These are phyloP conservation scores for Endomychus coccineus DNA, from an alignment of 2,888 invertebrate species.

Conservation along the genomic window DNA sequence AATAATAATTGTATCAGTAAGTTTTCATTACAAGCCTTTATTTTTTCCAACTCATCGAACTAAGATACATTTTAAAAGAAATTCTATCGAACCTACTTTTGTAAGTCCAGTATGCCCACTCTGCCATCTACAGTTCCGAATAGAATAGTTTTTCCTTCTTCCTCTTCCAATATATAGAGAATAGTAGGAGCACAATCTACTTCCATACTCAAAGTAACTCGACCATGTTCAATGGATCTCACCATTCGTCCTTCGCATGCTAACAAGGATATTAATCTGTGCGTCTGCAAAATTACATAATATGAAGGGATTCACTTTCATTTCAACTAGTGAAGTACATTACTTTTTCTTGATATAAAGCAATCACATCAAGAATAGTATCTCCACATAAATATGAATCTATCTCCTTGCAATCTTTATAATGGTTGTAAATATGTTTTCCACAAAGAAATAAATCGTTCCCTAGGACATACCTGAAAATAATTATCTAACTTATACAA, in stretches of 20 bases:
- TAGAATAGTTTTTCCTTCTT: conserved; percentile 64
- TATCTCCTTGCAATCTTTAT: conserved; percentile 79
- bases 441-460: conserved; percentile 83
- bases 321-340: neutral
- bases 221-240: conserved; percentile 66
- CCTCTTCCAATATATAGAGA: conserved; percentile 61
- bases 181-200: conserved; percentile 49
- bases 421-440: conserved; percentile 76
- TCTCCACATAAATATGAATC: conserved; percentile 86
- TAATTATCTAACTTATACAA: conserved; percentile 8
- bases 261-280: conserved; percentile 60
- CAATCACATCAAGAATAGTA: conserved; percentile 75
- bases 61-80: neutral
- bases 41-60: neutral
- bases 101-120: conserved; percentile 66
- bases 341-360: conserved; percentile 53
- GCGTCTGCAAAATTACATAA: conserved; percentile 45
- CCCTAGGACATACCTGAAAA: conserved; percentile 69
- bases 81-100: conserved; percentile 44
- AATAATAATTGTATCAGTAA: no score
- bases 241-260: conserved; percentile 79
- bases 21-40: no score
- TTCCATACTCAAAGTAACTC: conserved; percentile 53
- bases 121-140: conserved; percentile 86
- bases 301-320: no score